Conservation (phyloP, 2,888 invertebrate species). For the Stratiomys singularior region DNA sequence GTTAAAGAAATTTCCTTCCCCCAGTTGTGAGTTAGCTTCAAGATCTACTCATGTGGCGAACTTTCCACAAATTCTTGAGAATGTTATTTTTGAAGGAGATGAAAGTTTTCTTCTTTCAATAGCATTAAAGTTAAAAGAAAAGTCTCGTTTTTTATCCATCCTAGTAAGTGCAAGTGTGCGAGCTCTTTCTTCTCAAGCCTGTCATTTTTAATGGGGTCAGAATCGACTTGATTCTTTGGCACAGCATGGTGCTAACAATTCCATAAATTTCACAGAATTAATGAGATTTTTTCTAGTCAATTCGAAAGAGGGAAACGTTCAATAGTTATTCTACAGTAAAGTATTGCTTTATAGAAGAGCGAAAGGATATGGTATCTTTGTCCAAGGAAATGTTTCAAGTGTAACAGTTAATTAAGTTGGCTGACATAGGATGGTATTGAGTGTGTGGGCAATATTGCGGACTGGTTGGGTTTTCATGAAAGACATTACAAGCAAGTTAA, state of each 20-base stretch:
- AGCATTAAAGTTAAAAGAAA: conserved; percentile 25
- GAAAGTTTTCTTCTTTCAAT: conserved; percentile 34
- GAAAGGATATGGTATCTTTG: neutral
- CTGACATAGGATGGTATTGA: neutral
- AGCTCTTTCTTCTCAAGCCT: conserved; percentile 19
- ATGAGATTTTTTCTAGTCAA: conserved; percentile 31
- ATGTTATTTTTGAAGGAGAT: conserved; percentile 26
- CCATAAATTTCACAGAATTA: conserved; percentile 41
- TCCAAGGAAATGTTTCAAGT: neutral
- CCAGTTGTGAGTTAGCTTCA: neutral
- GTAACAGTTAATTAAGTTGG: neutral
- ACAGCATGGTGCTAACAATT: conserved; percentile 43
- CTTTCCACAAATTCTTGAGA: conserved; percentile 21
- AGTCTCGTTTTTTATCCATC: neutral
- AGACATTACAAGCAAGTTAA: too few species aligned
- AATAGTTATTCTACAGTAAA: neutral
- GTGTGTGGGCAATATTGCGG: neutral
- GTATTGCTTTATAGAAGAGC: neutral
- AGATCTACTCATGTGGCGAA: conserved; percentile 4
- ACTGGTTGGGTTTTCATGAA: too few species aligned
- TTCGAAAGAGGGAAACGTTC: conserved; percentile 5
- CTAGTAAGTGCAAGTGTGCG: neutral
- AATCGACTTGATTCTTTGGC: conserved; percentile 31
- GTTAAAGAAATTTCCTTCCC: conserved; percentile 7
- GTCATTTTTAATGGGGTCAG: conserved; percentile 38